These are phyloP conservation scores for Apostichopus japonicus DNA, from an alignment of 35 echinoderm and acorn worm genomes.

Conservation along the genomic window DNA sequence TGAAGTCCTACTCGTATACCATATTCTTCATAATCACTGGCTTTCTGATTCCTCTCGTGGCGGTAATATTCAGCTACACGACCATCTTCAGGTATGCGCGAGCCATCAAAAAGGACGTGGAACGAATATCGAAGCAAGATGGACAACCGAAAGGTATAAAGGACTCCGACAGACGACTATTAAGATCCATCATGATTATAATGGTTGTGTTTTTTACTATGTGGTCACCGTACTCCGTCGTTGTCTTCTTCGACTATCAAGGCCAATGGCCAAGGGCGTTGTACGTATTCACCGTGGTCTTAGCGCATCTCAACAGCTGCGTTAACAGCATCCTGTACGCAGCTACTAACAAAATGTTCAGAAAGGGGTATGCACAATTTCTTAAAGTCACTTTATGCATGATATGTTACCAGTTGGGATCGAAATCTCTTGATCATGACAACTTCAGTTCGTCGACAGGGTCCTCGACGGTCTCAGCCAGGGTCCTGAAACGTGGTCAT, in stretches of 20 bases:
- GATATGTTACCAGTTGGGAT: conserved; percentile 17
- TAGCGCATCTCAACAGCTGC: conserved; percentile 75
- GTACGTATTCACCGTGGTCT: conserved; percentile 62
- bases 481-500: no score
- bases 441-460: neutral
- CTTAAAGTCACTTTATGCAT: conserved; percentile 27
- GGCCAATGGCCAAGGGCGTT: conserved; percentile 35
- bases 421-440: neutral
- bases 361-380: conserved; percentile 63
- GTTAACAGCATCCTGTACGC: conserved; percentile 87
- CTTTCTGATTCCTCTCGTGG: conserved; percentile 66
- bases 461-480: no score
- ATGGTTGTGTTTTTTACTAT: conserved; percentile 76
- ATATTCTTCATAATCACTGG: conserved; percentile 73
- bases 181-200: conserved; percentile 62
- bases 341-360: conserved; percentile 76
- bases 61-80: conserved; percentile 67
- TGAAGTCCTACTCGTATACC: conserved; percentile 72
- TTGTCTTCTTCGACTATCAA: conserved; percentile 61
- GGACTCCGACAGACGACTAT: conserved; percentile 62
- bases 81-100: conserved; percentile 49
- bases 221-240: conserved; percentile 78
- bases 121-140: neutral
- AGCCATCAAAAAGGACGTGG: neutral
- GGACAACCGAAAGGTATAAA: conserved; percentile 4